Conservation (phyloP, 1,140 invertebrate species). For the Copidosoma floridanum region DNA sequence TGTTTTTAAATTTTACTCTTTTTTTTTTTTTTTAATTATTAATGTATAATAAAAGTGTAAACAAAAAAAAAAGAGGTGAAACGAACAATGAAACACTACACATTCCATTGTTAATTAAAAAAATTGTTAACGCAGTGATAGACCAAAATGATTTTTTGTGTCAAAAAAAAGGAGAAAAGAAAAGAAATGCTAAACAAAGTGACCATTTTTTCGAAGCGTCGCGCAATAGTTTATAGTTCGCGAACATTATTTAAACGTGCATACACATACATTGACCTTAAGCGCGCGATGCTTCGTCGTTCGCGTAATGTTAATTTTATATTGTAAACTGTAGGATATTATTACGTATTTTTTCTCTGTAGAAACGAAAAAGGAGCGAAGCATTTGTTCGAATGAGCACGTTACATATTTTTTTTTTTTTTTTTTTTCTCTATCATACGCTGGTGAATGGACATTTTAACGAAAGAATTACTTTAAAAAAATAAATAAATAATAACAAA, state of each 20-base stretch:
- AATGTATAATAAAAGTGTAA: constrained; percentile 48
- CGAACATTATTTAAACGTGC: constrained; percentile 10
- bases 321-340: constrained; percentile 5
- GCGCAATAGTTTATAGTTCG: constrained; percentile 12
- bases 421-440: too few species aligned
- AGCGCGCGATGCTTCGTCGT: neutral
- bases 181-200: too few species aligned
- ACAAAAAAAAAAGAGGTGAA: constrained; percentile 13
- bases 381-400: constrained; percentile 21
- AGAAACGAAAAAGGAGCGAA: constrained; percentile 9
- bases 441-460: constrained; percentile 37
- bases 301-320: constrained; percentile 18
- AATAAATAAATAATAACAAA: too few species aligned
- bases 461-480: constrained; percentile 20
- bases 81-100: constrained; percentile 38
- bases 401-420: constrained; percentile 32
- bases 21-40: constrained; percentile 41
- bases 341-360: constrained; percentile 7
- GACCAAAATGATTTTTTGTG: constrained; percentile 11
- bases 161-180: neutral
- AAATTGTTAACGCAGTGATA: constrained; percentile 31
- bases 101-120: constrained; percentile 49
- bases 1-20: constrained; percentile 45
- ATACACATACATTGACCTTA: too few species aligned
- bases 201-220: neutral